A percentile compares a stretch with the other conserved stretches of the same genome.
Evolutionary conservation across 2,113 vertebrate genomes (phyloP).

Genomic region (Otus sunia): DNA sequence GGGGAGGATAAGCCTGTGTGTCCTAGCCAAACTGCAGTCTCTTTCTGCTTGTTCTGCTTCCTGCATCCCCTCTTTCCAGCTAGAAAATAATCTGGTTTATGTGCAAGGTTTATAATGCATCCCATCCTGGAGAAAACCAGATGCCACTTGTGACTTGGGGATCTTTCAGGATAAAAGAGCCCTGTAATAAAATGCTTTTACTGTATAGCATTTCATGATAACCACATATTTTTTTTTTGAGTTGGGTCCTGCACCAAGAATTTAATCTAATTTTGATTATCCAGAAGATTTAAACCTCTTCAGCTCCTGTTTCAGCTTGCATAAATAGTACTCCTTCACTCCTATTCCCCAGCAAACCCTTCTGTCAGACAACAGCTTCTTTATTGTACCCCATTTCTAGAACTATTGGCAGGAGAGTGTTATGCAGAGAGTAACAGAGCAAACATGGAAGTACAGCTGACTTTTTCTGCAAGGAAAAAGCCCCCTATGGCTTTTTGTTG

Average conservation of each 20-base stretch:
- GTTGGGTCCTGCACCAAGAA: not conserved
- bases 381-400: not conserved
- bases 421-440: not conserved
- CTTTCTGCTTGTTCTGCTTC: not conserved
- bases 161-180: not conserved
- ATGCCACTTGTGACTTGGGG: not conserved
- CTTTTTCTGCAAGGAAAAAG: not conserved
- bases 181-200: not conserved
- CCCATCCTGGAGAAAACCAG: not conserved
- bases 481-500: not conserved
- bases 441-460: not conserved
- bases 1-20: not conserved
- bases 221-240: not conserved
- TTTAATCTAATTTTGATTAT: conserved; percentile 44
- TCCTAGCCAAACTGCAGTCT: not conserved
- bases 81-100: not conserved
- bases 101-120: not conserved
- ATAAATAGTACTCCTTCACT: not conserved
- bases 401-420: not conserved
- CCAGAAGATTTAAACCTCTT: conserved; percentile 18
- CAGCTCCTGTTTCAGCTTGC: not conserved
- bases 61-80: not conserved
- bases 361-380: not conserved
- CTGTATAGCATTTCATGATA: not conserved
- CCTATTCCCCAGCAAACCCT: not conserved